A percentile compares a stretch with the other conserved stretches of the same genome.
These are phyloP conservation scores for Oxyruncus cristatus DNA, from an alignment of 2,113 vertebrate species.

Conservation along the genomic window DNA sequence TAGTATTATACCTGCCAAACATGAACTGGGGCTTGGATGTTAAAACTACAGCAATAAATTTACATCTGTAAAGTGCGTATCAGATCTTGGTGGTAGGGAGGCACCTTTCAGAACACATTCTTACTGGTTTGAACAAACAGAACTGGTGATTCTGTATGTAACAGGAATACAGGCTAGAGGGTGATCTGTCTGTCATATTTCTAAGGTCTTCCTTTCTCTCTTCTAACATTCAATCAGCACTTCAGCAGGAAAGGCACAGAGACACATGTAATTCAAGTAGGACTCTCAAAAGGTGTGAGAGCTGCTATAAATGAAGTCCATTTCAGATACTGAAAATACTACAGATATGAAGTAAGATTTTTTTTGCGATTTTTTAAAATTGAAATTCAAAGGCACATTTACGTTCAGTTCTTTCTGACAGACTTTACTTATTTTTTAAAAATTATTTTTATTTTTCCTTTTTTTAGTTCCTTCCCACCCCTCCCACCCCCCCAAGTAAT, in stretches of 20 bases:
- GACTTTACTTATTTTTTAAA: accelerated
- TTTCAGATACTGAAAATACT: background rate
- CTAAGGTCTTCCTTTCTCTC: background rate
- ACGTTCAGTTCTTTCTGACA: background rate
- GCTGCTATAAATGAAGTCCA: background rate
- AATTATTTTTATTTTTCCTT: background rate
- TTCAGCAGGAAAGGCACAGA: background rate
- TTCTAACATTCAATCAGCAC: background rate
- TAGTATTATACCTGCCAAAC: background rate
- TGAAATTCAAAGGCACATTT: background rate
- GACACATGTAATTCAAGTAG: background rate
- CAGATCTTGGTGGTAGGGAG: background rate
- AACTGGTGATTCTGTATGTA: background rate
- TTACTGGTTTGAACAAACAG: background rate
- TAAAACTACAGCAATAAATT: background rate
- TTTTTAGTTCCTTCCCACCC: background rate
- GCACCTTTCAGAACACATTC: background rate
- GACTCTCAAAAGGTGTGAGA: background rate
- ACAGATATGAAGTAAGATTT: background rate
- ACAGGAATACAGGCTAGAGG: background rate
- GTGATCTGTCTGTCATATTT: background rate
- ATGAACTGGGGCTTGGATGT: background rate
- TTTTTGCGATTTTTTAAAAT: background rate
- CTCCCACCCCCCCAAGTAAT: accelerated
- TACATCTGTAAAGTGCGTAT: background rate